Evolutionary conservation across 37 sponge, comb jelly and placozoan genomes (phyloP).

Genomic region (Tethya wilhelma): DNA sequence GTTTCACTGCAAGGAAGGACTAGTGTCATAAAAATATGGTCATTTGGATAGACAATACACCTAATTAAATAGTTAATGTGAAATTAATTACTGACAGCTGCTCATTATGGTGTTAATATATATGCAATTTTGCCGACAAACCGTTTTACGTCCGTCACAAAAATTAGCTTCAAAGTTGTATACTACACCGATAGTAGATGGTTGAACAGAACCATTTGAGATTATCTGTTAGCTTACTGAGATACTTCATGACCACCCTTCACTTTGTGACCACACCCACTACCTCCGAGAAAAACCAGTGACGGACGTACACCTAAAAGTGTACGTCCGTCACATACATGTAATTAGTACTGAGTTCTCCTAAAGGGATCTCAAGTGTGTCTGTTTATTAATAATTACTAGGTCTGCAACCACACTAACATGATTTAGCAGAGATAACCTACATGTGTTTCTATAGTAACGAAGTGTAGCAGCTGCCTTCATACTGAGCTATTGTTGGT

Average conservation of each 20-base stretch:
- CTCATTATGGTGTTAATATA: too few relatives aligned
- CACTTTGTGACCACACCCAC: constrained; percentile 5
- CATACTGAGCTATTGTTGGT: too few relatives aligned
- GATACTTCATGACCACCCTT: background rate
- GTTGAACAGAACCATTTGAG: background rate
- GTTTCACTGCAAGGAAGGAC: too few relatives aligned
- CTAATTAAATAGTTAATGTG: too few relatives aligned
- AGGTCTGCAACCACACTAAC: too few relatives aligned
- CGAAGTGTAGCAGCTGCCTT: too few relatives aligned
- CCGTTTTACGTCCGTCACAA: constrained; percentile 33
- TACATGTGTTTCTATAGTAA: too few relatives aligned
- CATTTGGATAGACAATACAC: too few relatives aligned
- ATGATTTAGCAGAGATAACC: too few relatives aligned
- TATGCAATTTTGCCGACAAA: background rate
- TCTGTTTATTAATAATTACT: too few relatives aligned
- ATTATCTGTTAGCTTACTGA: constrained; percentile 1
- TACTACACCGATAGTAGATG: background rate
- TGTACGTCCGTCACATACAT: constrained; percentile 44
- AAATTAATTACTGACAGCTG: too few relatives aligned
- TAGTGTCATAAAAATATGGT: too few relatives aligned
- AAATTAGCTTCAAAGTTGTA: background rate
- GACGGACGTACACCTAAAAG: constrained; percentile 29
- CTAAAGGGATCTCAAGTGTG: background rate
- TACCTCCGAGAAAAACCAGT: background rate
- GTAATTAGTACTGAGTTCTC: background rate